Conservation (phyloP, 2,888 invertebrate genomes). For the Drosophila anomalata region DNA sequence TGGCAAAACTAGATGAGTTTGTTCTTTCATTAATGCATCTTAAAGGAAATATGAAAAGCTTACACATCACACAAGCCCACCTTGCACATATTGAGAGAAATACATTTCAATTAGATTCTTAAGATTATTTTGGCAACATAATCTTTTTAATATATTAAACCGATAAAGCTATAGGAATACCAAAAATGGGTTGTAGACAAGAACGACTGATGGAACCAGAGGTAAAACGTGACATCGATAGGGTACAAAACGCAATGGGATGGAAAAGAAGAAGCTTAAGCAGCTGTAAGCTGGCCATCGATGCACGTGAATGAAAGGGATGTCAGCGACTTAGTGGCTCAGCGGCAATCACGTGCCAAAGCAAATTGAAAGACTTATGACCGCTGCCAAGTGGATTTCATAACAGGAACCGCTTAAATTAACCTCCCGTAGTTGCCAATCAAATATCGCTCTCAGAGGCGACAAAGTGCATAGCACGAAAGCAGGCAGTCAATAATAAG, state of each 20-base stretch:
- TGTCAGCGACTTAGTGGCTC: conserved; percentile 62
- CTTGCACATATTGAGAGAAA: not conserved
- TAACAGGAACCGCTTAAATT: conserved; percentile 25
- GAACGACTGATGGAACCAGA: conserved; percentile 7
- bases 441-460: conserved; percentile 62
- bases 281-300: conserved; percentile 63
- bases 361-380: conserved; percentile 69
- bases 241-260: conserved; percentile 1
- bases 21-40: not conserved
- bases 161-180: conserved; percentile 62
- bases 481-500: conserved; percentile 44
- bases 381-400: conserved; percentile 21
- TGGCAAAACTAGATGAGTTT: not conserved
- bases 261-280: conserved; percentile 53
- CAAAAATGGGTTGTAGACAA: conserved; percentile 14
- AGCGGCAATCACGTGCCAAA: conserved; percentile 32
- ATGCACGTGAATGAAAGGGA: conserved; percentile 61
- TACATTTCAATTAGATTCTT: conserved; percentile 2
- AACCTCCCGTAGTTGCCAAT: conserved; percentile 71
- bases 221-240: conserved; percentile 55
- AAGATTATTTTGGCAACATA: conserved; percentile 36
- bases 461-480: conserved; percentile 54
- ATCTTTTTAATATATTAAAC: conserved; percentile 66
- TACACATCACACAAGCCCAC: no score
- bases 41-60: not conserved